Evolutionary conservation across 2,888 invertebrate species (phyloP), one percentile per base, ranked within the genome.

Genomic region (Antitype chi): DNA sequence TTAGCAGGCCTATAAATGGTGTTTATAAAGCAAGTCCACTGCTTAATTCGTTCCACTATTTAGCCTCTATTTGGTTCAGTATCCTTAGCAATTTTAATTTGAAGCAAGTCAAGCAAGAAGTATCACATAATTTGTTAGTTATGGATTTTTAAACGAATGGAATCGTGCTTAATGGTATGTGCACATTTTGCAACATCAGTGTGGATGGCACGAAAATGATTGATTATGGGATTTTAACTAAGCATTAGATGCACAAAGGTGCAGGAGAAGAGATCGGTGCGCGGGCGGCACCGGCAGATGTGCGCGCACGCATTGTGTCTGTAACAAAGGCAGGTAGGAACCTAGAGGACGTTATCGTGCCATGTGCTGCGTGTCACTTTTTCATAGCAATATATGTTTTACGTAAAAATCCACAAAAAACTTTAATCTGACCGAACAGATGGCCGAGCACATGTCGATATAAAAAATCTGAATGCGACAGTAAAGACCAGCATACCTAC

Each of bases 331-430:
- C 96, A 96, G 96, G 96, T 96, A 96, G 93, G 88, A 88, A 89
- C 87, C 86, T 86, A 87, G 81, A 93, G 91, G 92, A 94, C 93
- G 92, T 91, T 92, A 90, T 89, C 91, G 88, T 91, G 94, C 96
- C 96, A 96, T 96, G 95, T 96, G 96, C 95, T 93, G 88, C 93
- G 91, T 96, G 96, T 96, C 95, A 96, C 93, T 96, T 96, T 96
- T 96, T 95, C 94, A 94, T 91, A 90, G 91, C 89, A 90, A 87
- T 89, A 86, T 91, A 92, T 91, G 94, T 96, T 96, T 96, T 95
- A 95, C 94, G 92, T 94, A 91, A 94, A 94, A 94, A 91, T 90
- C 88, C 89, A 94, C 94, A 96, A 60, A 91, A 86, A 88, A 87
- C 80, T 89, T 92, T 95, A 96, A 96, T 96, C 96, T 95, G 95